Conservation (phyloP, 2,888 invertebrate genomes). For the Rhagium mordax region DNA sequence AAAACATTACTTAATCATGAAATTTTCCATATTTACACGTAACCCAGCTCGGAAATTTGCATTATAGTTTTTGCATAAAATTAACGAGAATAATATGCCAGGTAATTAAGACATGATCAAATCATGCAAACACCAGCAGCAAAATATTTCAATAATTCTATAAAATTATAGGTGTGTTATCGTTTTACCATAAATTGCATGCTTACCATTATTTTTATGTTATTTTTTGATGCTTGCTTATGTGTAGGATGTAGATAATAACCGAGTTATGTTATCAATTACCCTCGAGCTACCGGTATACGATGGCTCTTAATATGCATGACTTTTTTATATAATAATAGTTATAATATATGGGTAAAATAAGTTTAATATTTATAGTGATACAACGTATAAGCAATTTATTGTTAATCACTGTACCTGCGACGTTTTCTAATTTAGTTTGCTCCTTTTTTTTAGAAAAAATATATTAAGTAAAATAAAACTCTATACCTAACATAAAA, state of each 20-base stretch:
- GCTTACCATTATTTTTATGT: background rate
- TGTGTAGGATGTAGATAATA: slow-evolving; percentile 17
- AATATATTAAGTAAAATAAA: background rate
- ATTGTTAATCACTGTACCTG: background rate
- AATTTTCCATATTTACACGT: slow-evolving; percentile 27
- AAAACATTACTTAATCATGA: slow-evolving; percentile 6
- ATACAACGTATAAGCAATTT: background rate
- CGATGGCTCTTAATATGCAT: slow-evolving; percentile 28
- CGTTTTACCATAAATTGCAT: slow-evolving; percentile 12
- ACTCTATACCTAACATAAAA: no score
- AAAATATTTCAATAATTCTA: slow-evolving; percentile 20
- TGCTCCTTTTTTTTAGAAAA: background rate
- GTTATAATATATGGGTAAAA: slow-evolving; percentile 3
- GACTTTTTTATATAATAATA: slow-evolving; percentile 24
- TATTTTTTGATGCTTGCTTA: slow-evolving; percentile 2
- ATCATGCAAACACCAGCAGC: slow-evolving; percentile 23
- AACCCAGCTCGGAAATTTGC: background rate
- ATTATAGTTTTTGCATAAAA: slow-evolving; percentile 10
- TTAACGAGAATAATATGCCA: slow-evolving; percentile 5
- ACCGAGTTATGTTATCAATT: slow-evolving; percentile 16
- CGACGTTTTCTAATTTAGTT: background rate
- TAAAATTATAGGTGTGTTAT: slow-evolving; percentile 28
- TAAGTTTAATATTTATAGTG: background rate
- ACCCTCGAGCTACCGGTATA: slow-evolving; percentile 2
- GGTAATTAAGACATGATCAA: slow-evolving; percentile 25